A percentile compares a stretch with the other conserved stretches of the same genome.
Conservation (phyloP, 2,888 invertebrate species). For the Leptura quadrifasciata region DNA sequence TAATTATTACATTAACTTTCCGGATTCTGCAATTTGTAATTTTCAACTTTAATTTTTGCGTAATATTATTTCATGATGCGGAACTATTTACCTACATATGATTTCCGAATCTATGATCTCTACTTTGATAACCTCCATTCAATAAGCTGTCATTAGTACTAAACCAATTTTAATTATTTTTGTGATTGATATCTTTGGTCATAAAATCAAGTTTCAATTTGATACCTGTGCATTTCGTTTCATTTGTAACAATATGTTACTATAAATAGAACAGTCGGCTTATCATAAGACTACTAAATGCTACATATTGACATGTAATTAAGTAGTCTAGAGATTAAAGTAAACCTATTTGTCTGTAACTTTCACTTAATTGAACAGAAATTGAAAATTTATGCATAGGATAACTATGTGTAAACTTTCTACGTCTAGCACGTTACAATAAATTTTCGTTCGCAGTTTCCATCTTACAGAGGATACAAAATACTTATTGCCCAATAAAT, state of each 20-base stretch:
- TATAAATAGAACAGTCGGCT: neutral
- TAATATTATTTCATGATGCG: no score
- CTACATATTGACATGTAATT: neutral
- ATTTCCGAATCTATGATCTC: neutral
- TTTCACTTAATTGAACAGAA: neutral
- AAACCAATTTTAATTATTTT: neutral
- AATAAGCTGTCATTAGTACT: neutral
- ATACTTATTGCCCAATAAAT: neutral
- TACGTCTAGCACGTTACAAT: neutral
- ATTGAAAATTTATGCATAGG: neutral
- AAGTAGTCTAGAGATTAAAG: neutral
- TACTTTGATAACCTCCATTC: neutral
- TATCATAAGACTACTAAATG: neutral
- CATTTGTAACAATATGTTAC: neutral
- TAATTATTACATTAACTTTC: no score
- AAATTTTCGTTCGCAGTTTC: neutral
- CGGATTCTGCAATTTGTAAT: no score
- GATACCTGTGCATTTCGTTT: neutral
- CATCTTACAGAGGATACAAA: neutral
- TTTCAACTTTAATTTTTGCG: no score
- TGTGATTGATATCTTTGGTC: neutral
- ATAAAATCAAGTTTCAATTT: neutral
- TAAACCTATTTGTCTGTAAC: neutral
- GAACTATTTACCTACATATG: neutral
- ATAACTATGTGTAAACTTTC: neutral